phyloP scores from a whole-genome alignment of 2,797 vertebrate species.

The Darevskia mixta region DNA sequence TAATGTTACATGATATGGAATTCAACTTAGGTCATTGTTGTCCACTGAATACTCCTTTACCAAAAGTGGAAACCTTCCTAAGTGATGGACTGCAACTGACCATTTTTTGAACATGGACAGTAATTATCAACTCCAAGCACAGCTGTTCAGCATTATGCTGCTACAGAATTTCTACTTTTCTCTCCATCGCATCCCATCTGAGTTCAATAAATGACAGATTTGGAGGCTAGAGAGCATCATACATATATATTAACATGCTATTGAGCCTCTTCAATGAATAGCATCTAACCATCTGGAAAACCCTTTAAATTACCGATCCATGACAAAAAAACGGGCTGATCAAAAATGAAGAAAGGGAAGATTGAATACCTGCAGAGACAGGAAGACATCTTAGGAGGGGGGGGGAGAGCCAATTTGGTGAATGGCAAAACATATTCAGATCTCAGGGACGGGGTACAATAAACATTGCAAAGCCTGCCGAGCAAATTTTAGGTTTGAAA shows the following conservation, averaged over 20 bases:
- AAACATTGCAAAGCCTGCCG: not conserved
- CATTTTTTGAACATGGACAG: constrained; percentile 19
- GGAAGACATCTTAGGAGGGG: not conserved
- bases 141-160: constrained; percentile 49
- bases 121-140: constrained; percentile 35
- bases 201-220: constrained; percentile 29
- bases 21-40: constrained; percentile 40
- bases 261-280: constrained; percentile 45
- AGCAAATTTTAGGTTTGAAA: not conserved
- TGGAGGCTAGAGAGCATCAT: constrained; percentile 11
- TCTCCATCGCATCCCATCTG: not conserved
- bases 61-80: constrained; percentile 32
- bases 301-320: constrained; percentile 15
- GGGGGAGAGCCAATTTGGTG: constrained; percentile 4
- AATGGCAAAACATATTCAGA: not conserved
- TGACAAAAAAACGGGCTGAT: not conserved
- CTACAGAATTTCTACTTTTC: constrained; percentile 38
- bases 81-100: constrained; percentile 23
- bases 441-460: not conserved
- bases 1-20: not conserved
- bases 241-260: constrained; percentile 25
- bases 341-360: constrained; percentile 22
- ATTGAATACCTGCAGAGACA: constrained; percentile 23
- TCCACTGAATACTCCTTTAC: constrained; percentile 36
- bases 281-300: constrained; percentile 44